Conservation (phyloP, 2,113 vertebrate species). For the Centropus bengalensis region DNA sequence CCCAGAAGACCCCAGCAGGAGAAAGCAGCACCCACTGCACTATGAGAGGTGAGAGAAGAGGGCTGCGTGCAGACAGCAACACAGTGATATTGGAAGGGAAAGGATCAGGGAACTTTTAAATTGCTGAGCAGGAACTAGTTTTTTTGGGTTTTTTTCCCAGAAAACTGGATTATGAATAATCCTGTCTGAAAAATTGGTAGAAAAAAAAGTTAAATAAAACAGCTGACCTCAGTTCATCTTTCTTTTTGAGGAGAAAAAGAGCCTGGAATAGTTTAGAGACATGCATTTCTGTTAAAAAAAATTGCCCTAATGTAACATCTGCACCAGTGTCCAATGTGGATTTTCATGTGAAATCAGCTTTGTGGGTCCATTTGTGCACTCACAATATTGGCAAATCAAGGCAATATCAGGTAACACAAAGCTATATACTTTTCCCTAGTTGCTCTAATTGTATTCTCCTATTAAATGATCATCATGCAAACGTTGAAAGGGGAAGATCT, state of each 20-base stretch:
- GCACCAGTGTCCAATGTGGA: not conserved
- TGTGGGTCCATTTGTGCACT: not conserved
- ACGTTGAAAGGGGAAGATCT: constrained; percentile 18
- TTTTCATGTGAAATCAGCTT: constrained; percentile 33
- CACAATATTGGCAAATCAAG: not conserved
- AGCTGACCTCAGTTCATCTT: constrained; percentile 14
- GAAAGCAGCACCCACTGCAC: not conserved
- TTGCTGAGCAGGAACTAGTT: not conserved
- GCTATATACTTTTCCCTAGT: not conserved
- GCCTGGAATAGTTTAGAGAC: constrained; percentile 3
- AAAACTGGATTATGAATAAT: constrained; percentile 64
- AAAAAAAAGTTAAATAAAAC: not conserved
- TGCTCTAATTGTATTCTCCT: constrained; percentile 28
- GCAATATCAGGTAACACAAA: not conserved
- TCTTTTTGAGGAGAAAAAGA: constrained; percentile 24
- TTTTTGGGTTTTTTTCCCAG: constrained; percentile 14
- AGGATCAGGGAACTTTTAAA: not conserved
- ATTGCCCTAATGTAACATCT: not conserved
- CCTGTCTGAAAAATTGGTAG: constrained; percentile 46
- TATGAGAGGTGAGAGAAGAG: not conserved
- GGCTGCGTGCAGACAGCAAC: not conserved
- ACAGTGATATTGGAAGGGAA: not conserved
- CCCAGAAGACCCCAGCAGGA: not conserved
- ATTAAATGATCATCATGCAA: constrained; percentile 6
- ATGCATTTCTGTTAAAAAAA: constrained; percentile 23